Percentiles rank a stretch among this genome's conserved stretches.
Evolutionary conservation across 2,888 invertebrate species (phyloP).

Genomic region (Pemphredon lugubris): DNA sequence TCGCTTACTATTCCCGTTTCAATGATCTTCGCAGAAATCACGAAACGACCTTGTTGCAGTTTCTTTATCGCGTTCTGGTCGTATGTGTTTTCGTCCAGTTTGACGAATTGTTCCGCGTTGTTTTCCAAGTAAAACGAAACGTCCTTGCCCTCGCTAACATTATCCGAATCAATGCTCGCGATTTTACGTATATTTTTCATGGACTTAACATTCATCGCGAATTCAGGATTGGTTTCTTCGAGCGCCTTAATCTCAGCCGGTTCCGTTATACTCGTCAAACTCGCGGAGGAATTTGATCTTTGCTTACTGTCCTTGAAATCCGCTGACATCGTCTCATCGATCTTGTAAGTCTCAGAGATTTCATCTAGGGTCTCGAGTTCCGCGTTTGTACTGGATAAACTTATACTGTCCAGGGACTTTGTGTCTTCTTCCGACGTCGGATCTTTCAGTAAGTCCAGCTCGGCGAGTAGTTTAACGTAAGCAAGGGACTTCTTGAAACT

Average conservation of each 20-base stretch:
- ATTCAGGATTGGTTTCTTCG: constrained; percentile 63
- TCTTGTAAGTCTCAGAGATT: constrained; percentile 59
- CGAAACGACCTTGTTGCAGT: constrained; percentile 77
- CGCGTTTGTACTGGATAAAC: constrained; percentile 81
- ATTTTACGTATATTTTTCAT: constrained; percentile 61
- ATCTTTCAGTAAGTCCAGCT: constrained; percentile 87
- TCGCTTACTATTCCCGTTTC: constrained; percentile 89
- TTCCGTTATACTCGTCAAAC: constrained; percentile 64
- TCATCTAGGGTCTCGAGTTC: constrained; percentile 75
- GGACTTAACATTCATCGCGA: constrained; percentile 38
- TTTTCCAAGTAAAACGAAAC: constrained; percentile 70
- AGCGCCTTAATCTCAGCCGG: constrained; percentile 24
- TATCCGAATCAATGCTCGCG: constrained; percentile 64
- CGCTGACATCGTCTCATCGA: constrained; percentile 50
- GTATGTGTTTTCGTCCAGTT: constrained; percentile 71
- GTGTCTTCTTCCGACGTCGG: constrained; percentile 83
- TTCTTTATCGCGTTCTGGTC: constrained; percentile 78
- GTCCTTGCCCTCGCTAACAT: constrained; percentile 66
- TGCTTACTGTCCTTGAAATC: constrained; percentile 57
- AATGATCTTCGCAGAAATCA: constrained; percentile 77
- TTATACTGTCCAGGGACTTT: constrained; percentile 83
- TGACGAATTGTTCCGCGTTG: constrained; percentile 69
- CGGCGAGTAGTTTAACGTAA: constrained; percentile 88
- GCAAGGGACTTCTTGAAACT: constrained; percentile 86
- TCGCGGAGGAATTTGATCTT: constrained; percentile 68